phyloP scores from a whole-genome alignment of 2,797 vertebrate species.

The Chelon auratus region DNA sequence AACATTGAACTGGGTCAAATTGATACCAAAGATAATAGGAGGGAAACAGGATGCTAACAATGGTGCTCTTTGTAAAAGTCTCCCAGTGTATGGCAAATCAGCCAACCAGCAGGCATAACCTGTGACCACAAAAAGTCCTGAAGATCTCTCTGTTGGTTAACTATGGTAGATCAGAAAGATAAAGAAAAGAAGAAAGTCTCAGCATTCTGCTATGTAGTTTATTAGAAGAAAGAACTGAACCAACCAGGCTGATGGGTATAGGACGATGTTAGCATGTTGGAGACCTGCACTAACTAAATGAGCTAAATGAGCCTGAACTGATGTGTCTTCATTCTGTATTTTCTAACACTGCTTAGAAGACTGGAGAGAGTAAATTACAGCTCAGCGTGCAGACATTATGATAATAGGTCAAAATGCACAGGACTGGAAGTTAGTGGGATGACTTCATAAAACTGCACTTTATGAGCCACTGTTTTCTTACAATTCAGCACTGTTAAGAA shows the following conservation, averaged over 20 bases:
- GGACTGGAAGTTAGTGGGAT: slow-evolving; percentile 10
- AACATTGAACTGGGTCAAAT: too few relatives aligned
- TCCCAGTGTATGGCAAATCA: too few relatives aligned
- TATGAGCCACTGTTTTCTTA: slow-evolving; percentile 31
- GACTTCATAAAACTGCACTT: slow-evolving; percentile 41
- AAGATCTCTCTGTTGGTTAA: neutral
- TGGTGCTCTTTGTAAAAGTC: too few relatives aligned
- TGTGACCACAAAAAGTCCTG: too few relatives aligned
- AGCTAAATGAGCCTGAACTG: slow-evolving; percentile 15
- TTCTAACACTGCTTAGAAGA: slow-evolving; percentile 2
- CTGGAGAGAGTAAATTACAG: slow-evolving; percentile 20
- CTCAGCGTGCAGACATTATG: slow-evolving; percentile 15
- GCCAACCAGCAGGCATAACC: neutral
- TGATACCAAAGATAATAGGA: too few relatives aligned
- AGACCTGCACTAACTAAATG: slow-evolving; percentile 25
- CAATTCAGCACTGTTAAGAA: slow-evolving; percentile 13
- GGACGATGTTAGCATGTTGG: slow-evolving; percentile 7
- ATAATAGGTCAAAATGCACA: slow-evolving; percentile 14
- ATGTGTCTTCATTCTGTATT: slow-evolving; percentile 13
- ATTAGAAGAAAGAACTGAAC: neutral
- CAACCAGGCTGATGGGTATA: neutral
- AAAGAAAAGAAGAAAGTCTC: neutral
- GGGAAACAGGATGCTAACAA: too few relatives aligned
- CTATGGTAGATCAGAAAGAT: neutral
- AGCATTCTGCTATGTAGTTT: neutral